Percentiles rank a stretch among this genome's conserved stretches.
These are phyloP conservation scores for Monodelphis domestica DNA, from an alignment of 2,797 vertebrate genomes.

Conservation along the genomic window DNA sequence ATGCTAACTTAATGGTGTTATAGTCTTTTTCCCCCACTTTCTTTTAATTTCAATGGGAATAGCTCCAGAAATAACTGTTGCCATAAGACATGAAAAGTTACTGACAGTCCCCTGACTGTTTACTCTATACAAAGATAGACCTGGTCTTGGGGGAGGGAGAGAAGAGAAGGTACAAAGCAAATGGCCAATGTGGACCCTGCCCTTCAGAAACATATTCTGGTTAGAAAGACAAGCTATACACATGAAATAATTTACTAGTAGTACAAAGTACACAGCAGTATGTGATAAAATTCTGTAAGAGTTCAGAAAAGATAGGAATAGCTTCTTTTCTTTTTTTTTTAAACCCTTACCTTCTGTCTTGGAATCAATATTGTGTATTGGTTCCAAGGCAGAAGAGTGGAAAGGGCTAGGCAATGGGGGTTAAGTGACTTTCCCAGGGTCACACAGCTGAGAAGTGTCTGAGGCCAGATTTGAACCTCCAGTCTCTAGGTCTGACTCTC, in stretches of 20 bases:
- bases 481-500: too few relatives aligned
- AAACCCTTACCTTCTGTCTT: too few relatives aligned
- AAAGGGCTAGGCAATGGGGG: too few relatives aligned
- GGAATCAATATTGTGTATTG: too few relatives aligned
- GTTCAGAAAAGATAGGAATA: slow-evolving; percentile 34
- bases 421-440: too few relatives aligned
- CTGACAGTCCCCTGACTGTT: neutral
- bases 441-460: too few relatives aligned
- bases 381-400: too few relatives aligned
- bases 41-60: slow-evolving; percentile 42
- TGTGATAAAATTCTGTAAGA: neutral
- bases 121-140: neutral
- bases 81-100: slow-evolving; percentile 15
- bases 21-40: slow-evolving; percentile 33
- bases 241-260: slow-evolving; percentile 15
- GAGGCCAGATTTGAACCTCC: too few relatives aligned
- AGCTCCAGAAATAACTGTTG: neutral
- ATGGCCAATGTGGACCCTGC: neutral
- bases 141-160: neutral
- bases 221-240: slow-evolving; percentile 8
- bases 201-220: slow-evolving; percentile 25
- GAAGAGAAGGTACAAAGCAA: neutral
- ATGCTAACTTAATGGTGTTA: neutral
- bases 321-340: too few relatives aligned
- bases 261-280: neutral